These are phyloP conservation scores for Tetrao urogallus DNA, from an alignment of 2,113 vertebrate genomes.

Conservation along the genomic window DNA sequence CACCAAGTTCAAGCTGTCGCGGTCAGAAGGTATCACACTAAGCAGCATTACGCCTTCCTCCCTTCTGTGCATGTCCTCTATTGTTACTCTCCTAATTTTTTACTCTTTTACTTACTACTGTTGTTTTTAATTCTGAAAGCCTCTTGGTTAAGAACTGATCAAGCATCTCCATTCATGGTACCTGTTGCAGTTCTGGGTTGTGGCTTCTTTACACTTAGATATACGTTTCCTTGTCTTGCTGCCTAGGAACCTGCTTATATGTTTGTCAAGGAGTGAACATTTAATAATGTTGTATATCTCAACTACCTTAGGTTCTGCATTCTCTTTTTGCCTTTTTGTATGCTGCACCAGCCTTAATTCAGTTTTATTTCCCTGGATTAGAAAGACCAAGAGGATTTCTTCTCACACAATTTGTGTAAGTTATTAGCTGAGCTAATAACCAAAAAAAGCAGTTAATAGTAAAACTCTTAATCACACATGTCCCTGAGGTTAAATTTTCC, in stretches of 20 bases:
- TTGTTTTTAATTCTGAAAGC: not conserved
- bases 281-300: not conserved
- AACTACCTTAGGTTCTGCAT: accelerated
- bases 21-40: slow-evolving; percentile 70
- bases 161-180: not conserved
- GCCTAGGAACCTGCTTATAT: not conserved
- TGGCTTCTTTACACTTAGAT: accelerated
- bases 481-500: not conserved
- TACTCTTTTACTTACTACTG: too few species aligned
- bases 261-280: not conserved
- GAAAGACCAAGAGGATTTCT: not conserved
- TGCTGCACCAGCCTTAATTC: not conserved
- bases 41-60: not conserved
- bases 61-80: not conserved
- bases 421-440: not conserved
- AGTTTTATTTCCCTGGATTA: not conserved
- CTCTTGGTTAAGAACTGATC: not conserved
- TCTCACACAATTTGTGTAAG: not conserved
- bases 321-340: not conserved
- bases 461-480: not conserved
- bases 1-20: slow-evolving; percentile 50
- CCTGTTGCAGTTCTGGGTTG: not conserved
- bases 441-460: not conserved
- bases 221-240: not conserved
- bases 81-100: not conserved